Evolutionary conservation across 2,888 invertebrate genomes (phyloP), one percentile per base, ranked within the genome.

Genomic region (Caenorhabditis imperialis): DNA sequence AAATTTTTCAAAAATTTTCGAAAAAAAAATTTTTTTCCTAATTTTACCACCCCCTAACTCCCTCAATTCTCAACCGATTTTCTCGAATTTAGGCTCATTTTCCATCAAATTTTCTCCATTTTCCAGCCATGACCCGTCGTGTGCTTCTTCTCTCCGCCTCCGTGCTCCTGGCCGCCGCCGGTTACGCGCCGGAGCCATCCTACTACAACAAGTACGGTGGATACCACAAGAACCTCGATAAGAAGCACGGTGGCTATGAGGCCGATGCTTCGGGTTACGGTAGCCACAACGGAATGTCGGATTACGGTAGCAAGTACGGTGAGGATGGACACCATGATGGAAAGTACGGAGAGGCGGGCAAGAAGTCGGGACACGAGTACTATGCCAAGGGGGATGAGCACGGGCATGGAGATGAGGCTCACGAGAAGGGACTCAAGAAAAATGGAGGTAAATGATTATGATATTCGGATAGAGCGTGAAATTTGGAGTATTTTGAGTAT

Each of bases 351-450:
- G 69, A 69, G 40, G 33, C 42, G 1, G 76, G 76, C 10, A 53
- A 62, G 40, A 65, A 71, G 44, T 23, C 33, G 18, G 76, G 72
- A 27, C 14, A 38, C 0, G 63, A 69, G 44, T 72, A 75, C 25
- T 78, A 75, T 20, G 67, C 71, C 5, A 71, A 75, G 50, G 78
- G 75, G 3, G 71, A 71, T 47, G 78, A 74, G 50, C 63, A 77
- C 27, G 76, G 67, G 18, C 61, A 77, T 23, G 76, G 72, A 7
- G 76, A 76, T 45, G 62, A 60, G 51, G 65, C 62, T 20, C 71
- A 76, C 35, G 76, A 76, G 48, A 53, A 58, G 40, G 78, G 72
- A n/a, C n/a, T 67, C 33, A 73, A 67, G 70, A 77, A 77, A 53
- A 47, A 60, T 48, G 70, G 74, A 63, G 65, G 63, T 73, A 23